A percentile compares a stretch with the other conserved stretches of the same genome.
phyloP scores from a whole-genome alignment of 2,113 vertebrate genomes.

The Heterocephalus glaber region DNA sequence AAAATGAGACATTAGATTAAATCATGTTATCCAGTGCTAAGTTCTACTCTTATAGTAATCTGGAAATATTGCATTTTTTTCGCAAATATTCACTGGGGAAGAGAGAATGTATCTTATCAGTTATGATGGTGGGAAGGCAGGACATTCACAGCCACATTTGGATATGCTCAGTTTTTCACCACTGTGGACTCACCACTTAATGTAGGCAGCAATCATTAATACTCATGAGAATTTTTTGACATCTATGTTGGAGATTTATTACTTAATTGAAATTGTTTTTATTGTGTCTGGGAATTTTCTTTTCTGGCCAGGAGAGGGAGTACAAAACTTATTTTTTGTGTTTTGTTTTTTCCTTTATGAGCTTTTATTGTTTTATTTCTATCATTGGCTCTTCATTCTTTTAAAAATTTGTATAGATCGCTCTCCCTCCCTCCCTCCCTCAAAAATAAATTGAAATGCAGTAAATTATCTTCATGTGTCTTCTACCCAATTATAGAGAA shows the following conservation, averaged over 20 bases:
- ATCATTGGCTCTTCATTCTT: neutral
- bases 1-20: neutral
- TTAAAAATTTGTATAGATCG: neutral
- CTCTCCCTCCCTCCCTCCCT: neutral
- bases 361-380: neutral
- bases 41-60: neutral
- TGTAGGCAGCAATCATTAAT: neutral
- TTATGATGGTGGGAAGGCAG: neutral
- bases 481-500: neutral
- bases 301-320: constrained; percentile 66
- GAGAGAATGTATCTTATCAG: neutral
- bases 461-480: neutral
- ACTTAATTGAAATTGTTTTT: neutral
- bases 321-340: neutral
- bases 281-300: neutral
- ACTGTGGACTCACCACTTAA: rapidly evolving
- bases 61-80: constrained; percentile 26
- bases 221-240: neutral
- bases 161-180: rapidly evolving
- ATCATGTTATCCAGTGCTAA: neutral
- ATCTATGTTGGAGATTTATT: neutral
- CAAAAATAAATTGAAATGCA: neutral
- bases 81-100: neutral
- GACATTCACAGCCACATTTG: too few relatives aligned
- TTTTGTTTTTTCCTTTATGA: neutral